phyloP scores from a whole-genome alignment of 2,888 invertebrate species.

The Hyalella azteca region DNA sequence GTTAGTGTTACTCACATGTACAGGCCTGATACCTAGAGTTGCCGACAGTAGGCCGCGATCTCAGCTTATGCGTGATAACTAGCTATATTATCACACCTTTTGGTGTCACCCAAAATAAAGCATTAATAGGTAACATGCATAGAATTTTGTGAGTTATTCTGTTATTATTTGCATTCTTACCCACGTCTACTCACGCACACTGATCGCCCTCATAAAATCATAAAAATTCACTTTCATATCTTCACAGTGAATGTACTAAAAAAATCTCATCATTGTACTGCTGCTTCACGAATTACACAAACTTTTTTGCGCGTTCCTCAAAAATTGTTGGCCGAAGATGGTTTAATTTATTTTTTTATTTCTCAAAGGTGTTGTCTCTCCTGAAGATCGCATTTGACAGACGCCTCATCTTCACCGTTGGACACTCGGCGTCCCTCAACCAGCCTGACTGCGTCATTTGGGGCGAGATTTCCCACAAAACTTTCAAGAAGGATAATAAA shows the following conservation, averaged over 20 bases:
- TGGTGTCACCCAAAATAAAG: too few species aligned
- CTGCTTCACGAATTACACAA: background rate
- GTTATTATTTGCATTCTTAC: too few species aligned
- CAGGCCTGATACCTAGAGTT: too few species aligned
- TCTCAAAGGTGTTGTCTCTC: constrained; percentile 71
- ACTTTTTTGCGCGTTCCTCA: background rate
- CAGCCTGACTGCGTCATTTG: constrained; percentile 85
- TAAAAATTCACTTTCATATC: background rate
- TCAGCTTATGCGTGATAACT: too few species aligned
- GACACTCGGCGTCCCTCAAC: constrained; percentile 78
- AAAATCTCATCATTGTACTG: background rate
- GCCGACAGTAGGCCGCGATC: too few species aligned
- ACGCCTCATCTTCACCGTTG: constrained; percentile 82
- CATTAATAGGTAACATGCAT: too few species aligned
- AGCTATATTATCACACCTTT: too few species aligned
- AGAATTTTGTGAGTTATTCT: too few species aligned
- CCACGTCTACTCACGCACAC: too few species aligned
- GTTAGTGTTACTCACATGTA: background rate
- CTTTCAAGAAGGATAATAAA: constrained; percentile 68
- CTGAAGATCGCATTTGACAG: constrained; percentile 84
- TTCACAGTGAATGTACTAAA: background rate
- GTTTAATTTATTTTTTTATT: background rate
- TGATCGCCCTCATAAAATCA: background rate
- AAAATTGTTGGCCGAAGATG: background rate
- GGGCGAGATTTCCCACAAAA: constrained; percentile 89